Conservation (phyloP, 2,113 vertebrate genomes). For the Upupa epops region DNA sequence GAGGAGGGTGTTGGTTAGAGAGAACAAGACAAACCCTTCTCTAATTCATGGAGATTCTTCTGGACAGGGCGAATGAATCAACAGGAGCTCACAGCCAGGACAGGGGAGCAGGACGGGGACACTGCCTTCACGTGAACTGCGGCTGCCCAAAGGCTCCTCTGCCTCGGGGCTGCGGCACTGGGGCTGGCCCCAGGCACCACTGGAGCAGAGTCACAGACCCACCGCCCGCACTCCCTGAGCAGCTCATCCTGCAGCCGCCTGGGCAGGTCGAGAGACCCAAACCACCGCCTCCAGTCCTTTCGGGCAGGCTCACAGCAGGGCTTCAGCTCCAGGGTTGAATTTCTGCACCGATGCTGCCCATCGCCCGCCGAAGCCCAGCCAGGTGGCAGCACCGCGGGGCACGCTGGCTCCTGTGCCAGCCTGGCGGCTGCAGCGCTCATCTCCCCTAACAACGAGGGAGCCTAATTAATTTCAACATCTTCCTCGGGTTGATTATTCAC, state of each 20-base stretch:
- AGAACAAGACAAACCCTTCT: slow-evolving; percentile 27
- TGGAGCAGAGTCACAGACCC: neutral
- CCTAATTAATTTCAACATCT: neutral
- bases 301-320: too few relatives aligned
- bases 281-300: neutral
- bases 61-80: neutral
- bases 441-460: too few relatives aligned
- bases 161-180: rapidly evolving
- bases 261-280: too few relatives aligned
- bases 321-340: neutral
- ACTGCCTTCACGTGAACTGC: rapidly evolving
- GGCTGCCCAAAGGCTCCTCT: rapidly evolving
- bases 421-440: rapidly evolving
- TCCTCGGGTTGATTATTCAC: neutral
- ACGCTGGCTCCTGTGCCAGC: rapidly evolving
- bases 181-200: neutral
- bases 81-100: too few relatives aligned
- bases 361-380: rapidly evolving
- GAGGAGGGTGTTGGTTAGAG: neutral
- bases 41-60: slow-evolving; percentile 26
- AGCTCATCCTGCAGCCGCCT: neutral
- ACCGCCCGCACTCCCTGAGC: neutral
- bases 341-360: neutral
- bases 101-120: neutral
- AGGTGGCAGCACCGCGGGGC: neutral